Percentiles rank a stretch among this genome's conserved stretches.
Conservation (phyloP, 1,140 invertebrate species). For the Ruditapes philippinarum region DNA sequence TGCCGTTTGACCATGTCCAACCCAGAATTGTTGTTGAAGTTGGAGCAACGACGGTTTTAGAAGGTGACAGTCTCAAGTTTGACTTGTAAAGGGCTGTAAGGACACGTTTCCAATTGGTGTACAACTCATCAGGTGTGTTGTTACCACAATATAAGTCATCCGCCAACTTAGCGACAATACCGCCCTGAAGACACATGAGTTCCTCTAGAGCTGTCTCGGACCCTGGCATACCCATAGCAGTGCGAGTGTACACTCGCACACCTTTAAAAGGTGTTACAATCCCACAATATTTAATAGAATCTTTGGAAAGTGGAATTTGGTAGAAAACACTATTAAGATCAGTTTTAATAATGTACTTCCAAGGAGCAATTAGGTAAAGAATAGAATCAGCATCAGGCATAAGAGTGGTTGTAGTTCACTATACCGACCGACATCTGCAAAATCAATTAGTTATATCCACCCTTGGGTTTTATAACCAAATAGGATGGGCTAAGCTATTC, state of each 20-base stretch:
- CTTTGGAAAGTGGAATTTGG: constrained; percentile 43
- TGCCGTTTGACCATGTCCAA: constrained; percentile 64
- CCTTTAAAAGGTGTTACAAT: constrained; percentile 63
- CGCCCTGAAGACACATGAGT: constrained; percentile 32
- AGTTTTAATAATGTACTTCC: constrained; percentile 68
- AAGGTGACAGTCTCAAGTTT: constrained; percentile 26
- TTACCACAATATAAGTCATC: constrained; percentile 47
- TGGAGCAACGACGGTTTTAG: constrained; percentile 62
- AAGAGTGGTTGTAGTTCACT: constrained; percentile 27
- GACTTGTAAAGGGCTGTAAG: constrained; percentile 36
- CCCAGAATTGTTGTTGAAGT: constrained; percentile 53
- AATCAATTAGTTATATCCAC: constrained; percentile 70
- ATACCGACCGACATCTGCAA: constrained; percentile 59
- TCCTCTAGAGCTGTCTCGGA: constrained; percentile 47
- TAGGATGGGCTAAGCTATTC: constrained; percentile 67
- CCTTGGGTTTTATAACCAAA: constrained; percentile 65
- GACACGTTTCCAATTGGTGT: constrained; percentile 16
- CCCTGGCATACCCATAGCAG: constrained; percentile 65
- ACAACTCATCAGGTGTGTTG: constrained; percentile 49
- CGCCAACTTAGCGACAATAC: constrained; percentile 50
- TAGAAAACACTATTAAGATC: constrained; percentile 68
- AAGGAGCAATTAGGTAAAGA: constrained; percentile 46
- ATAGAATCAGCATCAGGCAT: constrained; percentile 69
- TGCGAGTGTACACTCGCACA: constrained; percentile 63
- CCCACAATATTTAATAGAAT: constrained; percentile 66